Evolutionary conservation across 2,797 vertebrate species (phyloP), one percentile per base, ranked within the genome.

Genomic region (Periparus ater): DNA sequence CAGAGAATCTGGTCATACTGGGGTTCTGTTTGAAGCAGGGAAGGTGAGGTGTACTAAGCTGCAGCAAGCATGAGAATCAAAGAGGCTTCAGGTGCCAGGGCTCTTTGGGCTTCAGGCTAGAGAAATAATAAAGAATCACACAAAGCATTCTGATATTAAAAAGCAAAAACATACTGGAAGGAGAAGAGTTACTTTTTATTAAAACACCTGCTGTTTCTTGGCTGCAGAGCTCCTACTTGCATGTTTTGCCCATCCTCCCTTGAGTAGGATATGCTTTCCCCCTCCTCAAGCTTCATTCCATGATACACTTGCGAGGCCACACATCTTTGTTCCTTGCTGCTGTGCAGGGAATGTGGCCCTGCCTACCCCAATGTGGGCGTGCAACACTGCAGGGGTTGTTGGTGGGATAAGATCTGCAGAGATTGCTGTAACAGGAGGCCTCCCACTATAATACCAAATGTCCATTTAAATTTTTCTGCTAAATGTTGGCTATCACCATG

Each of bases 301-400:
- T 40, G 25, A 29, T 44, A 30, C 0, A 0, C 26, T 73, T 93
- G 40, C 0, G 1, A 88, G 68, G 30, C 38, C 68, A 54, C 76
- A 25, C 32, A 47, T 48, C 34, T 63, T 60, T 66, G 63, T 57
- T 32, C 61, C 50, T 57, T 32, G 21, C 26, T 6, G 1, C 57
- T 30, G 13, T 22, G 32, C 19, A 47, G 22, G 36, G 30, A 48
- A 36, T 0, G 0, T 55, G n/a, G 57, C 62, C 70, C 34, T 75
- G 47, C 50, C 20, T 22, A 57, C 21, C 51, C 58, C 44, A 18
- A 0, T 1, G 0, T n/a, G 30, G 38, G 55, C 57, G 36, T 55
- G 60, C 22, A 66, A 2, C 36, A 13, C 72, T 82, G 40, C 58
- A 82, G 40, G 40, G 11, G 9, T 10, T 63, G 13, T 38, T 82